Percentiles rank a stretch among this genome's conserved stretches.
Conservation (phyloP, 2,888 invertebrate species). For the Pseudococcus jackbeardsleyi region DNA sequence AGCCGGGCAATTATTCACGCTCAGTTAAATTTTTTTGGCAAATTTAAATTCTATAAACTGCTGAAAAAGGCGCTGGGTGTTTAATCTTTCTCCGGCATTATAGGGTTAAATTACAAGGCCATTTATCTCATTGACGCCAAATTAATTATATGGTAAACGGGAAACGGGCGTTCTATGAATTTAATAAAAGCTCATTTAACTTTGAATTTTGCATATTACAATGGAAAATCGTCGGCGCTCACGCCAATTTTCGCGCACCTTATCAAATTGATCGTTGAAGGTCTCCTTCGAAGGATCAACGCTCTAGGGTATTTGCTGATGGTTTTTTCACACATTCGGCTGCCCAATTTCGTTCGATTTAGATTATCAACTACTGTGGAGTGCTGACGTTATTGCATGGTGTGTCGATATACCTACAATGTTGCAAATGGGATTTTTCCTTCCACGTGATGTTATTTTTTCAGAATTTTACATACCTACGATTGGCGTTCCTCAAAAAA, state of each 20-base stretch:
- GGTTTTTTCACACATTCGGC: not conserved
- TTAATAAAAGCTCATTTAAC: slow-evolving; percentile 55
- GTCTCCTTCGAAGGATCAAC: not conserved
- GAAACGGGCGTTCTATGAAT: slow-evolving; percentile 55
- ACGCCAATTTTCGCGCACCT: slow-evolving; percentile 41
- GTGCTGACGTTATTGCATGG: not conserved
- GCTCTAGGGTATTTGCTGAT: not conserved
- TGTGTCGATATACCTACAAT: not conserved
- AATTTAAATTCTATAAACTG: not conserved
- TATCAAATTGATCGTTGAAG: slow-evolving; percentile 21
- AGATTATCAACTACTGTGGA: not conserved
- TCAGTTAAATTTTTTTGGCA: slow-evolving; percentile 26
- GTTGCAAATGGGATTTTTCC: no score
- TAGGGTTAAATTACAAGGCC: slow-evolving; percentile 36
- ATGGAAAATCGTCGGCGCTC: slow-evolving; percentile 22
- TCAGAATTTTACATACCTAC: no score
- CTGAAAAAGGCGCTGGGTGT: slow-evolving; percentile 42
- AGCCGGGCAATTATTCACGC: slow-evolving; percentile 26
- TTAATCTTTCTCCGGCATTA: slow-evolving; percentile 8
- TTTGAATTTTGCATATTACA: slow-evolving; percentile 25
- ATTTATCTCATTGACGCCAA: slow-evolving; percentile 40
- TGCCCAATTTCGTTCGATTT: not conserved
- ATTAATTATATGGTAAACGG: slow-evolving; percentile 48
- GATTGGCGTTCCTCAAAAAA: no score
- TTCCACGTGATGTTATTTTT: no score